Conservation (phyloP, 2,113 vertebrate genomes). For the Pseudonaja textilis region DNA sequence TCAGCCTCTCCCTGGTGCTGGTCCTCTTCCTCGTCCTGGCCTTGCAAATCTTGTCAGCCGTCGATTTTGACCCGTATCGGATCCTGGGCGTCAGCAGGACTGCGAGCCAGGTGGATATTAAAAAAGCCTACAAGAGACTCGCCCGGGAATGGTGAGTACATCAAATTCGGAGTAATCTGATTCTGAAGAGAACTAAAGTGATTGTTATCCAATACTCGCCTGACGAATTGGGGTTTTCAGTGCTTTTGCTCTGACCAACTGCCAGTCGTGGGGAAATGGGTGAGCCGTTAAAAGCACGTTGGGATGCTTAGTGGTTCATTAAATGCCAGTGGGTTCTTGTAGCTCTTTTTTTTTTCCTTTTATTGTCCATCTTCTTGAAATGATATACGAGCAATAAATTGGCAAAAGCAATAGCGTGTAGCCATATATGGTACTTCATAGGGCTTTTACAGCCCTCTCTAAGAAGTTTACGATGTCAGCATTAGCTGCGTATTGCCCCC, state of each 20-base stretch:
- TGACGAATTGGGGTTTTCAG: neutral
- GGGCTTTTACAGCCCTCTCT: no score
- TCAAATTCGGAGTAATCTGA: neutral
- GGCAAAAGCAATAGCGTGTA: no score
- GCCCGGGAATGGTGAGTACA: conserved; percentile 89
- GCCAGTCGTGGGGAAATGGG: neutral
- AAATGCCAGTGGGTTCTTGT: neutral
- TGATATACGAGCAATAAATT: no score
- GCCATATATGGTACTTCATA: no score
- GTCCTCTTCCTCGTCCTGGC: conserved; percentile 72
- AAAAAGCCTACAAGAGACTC: conserved; percentile 95
- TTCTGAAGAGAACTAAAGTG: neutral
- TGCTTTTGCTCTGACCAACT: neutral
- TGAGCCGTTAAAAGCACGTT: neutral
- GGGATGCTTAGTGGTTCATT: neutral
- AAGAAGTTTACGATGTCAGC: no score
- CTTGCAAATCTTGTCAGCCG: conserved; percentile 68
- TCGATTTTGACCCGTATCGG: conserved; percentile 90
- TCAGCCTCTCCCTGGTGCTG: conserved; percentile 63
- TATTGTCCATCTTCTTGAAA: neutral
- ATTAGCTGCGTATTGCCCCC: no score
- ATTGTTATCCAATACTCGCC: neutral
- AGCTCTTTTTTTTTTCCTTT: neutral
- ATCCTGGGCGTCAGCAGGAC: conserved; percentile 83
- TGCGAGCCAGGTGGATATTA: conserved; percentile 89